Evolutionary conservation across 2,888 invertebrate species (phyloP), one percentile per base, ranked within the genome.

Genomic region (Callyntrura sp.): DNA sequence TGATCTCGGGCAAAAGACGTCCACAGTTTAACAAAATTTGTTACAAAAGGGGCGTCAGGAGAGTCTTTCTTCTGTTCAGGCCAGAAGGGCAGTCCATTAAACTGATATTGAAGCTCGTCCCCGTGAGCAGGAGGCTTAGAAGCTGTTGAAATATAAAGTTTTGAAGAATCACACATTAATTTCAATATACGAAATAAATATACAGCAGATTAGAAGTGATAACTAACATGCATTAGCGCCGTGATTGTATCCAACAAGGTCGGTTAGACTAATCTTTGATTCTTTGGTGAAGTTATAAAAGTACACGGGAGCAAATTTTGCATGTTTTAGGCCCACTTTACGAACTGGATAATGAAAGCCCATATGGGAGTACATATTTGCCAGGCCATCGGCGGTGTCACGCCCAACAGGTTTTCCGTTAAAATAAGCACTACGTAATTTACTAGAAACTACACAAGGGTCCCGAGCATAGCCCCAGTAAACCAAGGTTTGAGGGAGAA

Each of bases 1-100:
- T 85, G 85, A 62, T 78, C 57, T 68, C 76, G 86, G 5, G 91
- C 91, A 79, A 92, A 92, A 17, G 91, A 88, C 8, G 79, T 45
- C 82, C 79, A 90, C 6, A 91, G 14, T 55, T 90, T 91, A 5
- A 88, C 87, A 2, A 84, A 76, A 48, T 90, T 65, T 14, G 68
- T 35, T 14, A 91, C 91, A 35, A 92, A 88, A 14, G 91, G 70
- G 9, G 85, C 76, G 12, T 85, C 88, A 9, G 51, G 23, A 12
- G 87, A 84, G 12, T 51, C 86, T 11, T 79, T 84, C 23, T 85
- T 70, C 35, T 85, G 78, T 35, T 86, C 79, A 5, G 90, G 90
- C 23, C 25, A 86, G 0, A 73, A 35, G 0, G 9, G n/a, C 0
- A 23, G 25, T 14, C 70, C 76, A 11, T 45, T 85, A 51, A 91